Percentiles rank a stretch among this genome's conserved stretches.
These are phyloP conservation scores for Torymus tubicola DNA, from an alignment of 2,888 invertebrate species.

Conservation along the genomic window DNA sequence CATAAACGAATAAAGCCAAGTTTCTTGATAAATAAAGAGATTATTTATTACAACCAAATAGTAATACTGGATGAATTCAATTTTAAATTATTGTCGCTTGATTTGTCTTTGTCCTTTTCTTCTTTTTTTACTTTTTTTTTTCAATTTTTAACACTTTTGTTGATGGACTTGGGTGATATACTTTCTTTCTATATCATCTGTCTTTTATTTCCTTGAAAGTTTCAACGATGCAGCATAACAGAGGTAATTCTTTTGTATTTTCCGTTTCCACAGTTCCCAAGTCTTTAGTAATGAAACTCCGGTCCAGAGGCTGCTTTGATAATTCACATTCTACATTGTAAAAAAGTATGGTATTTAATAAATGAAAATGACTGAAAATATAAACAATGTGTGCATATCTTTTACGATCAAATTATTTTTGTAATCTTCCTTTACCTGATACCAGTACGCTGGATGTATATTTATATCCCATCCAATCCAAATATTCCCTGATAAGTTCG, in stretches of 20 bases:
- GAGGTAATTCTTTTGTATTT: constrained; percentile 77
- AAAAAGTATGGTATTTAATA: constrained; percentile 39
- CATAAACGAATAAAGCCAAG: constrained; percentile 49
- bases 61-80: constrained; percentile 17
- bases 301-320: constrained; percentile 69
- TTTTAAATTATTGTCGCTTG: background rate
- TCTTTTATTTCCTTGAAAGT: constrained; percentile 75
- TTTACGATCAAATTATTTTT: constrained; percentile 1
- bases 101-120: background rate
- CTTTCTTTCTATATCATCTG: background rate
- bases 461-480: constrained; percentile 84
- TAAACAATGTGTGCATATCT: background rate
- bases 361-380: constrained; percentile 32
- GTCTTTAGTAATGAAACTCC: constrained; percentile 68
- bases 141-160: background rate
- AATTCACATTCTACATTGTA: constrained; percentile 69
- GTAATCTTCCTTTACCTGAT: constrained; percentile 73
- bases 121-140: constrained; percentile 2
- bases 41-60: constrained; percentile 43
- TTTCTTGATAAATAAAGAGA: constrained; percentile 49
- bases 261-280: constrained; percentile 79
- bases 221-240: constrained; percentile 79
- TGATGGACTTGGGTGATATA: no score
- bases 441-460: constrained; percentile 80
- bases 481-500: constrained; percentile 82